Evolutionary conservation across 2,888 invertebrate species (phyloP), one percentile per base, ranked within the genome.

Genomic region (Rhagium mordax): DNA sequence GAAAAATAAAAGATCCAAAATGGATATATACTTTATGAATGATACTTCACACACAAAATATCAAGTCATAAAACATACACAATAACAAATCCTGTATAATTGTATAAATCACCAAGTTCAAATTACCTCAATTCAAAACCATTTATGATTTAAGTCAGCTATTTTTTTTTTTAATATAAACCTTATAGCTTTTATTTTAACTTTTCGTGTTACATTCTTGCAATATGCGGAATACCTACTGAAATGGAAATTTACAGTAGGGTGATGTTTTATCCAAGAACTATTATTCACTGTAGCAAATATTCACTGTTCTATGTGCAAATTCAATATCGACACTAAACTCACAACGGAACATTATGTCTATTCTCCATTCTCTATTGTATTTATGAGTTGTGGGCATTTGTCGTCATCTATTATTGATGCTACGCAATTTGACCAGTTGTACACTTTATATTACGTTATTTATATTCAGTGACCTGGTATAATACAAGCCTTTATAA

Each of bases 361-460:
- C 64, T 27, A 20, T 3, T 64, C 48, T 49, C 27, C 16, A 51
- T 64, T 51, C 51, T 27, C 24, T 29, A 51, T 27, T 51, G 13
- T 64, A 24, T 41, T 41, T 64, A 64, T 20, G 51, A 64, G 27
- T 18, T 51, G 64, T 64, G 27, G 51, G 29, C 20, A 64, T 51
- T 64, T 64, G 64, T 64, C 64, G 24, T 29, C 64, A 29, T 64
- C 27, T 18, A 64, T 64, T 49, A 64, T 64, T 64, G 27, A 51
- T 41, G 16, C 7, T 16, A 29, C 51, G 49, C 48, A 21, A 51
- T 29, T 51, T 20, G 29, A 51, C 51, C 13, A 64, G 29, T 64
- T 51, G 21, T 49, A 51, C 47, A 51, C 29, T 29, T 64, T 18
- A 16, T 8, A 15, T 48, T 49, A 13, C 7, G 8, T 64, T 29